Evolutionary conservation across 2,113 vertebrate species (phyloP), one percentile per base, ranked within the genome.

Genomic region (Butorides virescens): DNA sequence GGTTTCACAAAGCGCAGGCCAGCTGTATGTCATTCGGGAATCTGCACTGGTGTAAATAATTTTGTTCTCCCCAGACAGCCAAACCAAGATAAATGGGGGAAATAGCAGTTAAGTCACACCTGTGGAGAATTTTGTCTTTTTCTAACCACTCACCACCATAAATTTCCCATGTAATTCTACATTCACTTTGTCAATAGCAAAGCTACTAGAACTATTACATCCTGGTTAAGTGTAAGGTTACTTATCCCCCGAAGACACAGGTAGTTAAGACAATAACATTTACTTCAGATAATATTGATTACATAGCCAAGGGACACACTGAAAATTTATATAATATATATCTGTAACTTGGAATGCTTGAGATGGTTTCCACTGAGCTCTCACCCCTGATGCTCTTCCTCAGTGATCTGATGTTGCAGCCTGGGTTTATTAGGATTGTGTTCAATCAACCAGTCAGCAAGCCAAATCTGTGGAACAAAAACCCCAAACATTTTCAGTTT

Each of bases 361-460:
- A 53, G 74, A 21, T 47, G 32, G 16, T 55, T 90, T 83, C 67
- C 68, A 42, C 5, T 30, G 8, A 52, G 67, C 15, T 83, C 62
- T 92, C 82, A 63, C 11, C 5, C 18, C 23, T 61, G 80, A 81
- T 81, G 58, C 49, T 98, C 95, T 86, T 96, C 93, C 71, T 91
- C 63, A 81, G 26, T 11, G 62, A 50, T 13, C n/a, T 7, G 87
- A 53, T 98, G 94, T 30, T 39, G 95, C 49, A 99, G 86, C 76
- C 95, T 97, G 59, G 99, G 99, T 95, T 98, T 98, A 86, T 99
- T 99, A 39, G 99, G 99, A 94, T 99, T 99, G 97, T 99, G 98
- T 92, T 98, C 97, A 58, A 99, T 89, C 94, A 99, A 89, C 99
- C 99, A 99, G 93, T 99, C 98, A 97, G 99, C 99, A 53, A 99